A percentile compares a stretch with the other conserved stretches of the same genome.
Conservation (phyloP, 2,113 vertebrate species). For the Nicator chloris region DNA sequence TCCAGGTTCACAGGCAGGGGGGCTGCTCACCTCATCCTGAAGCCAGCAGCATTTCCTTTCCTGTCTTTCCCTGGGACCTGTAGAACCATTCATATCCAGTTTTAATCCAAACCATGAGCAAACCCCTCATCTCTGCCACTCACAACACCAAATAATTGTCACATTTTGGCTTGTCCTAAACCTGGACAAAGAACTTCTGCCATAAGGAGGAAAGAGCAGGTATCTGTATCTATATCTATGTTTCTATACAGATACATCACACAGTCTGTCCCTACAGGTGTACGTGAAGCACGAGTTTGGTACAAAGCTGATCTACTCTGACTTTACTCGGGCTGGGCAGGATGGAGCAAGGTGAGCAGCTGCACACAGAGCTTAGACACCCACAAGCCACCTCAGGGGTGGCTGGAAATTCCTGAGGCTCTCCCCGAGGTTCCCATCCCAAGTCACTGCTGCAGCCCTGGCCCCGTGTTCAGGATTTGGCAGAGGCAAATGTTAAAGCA, state of each 20-base stretch:
- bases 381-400: not conserved
- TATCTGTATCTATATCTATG: not conserved
- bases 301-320: not conserved
- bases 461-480: rapidly evolving
- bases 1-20: rapidly evolving
- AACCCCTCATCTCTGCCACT: not conserved
- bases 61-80: not conserved
- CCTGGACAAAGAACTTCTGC: not conserved
- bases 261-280: not conserved
- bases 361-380: not conserved
- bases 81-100: not conserved
- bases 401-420: not conserved
- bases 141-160: rapidly evolving
- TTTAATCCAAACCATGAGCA: not conserved
- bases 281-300: not conserved
- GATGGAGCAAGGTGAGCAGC: not conserved
- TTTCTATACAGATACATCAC: too few species aligned
- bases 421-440: not conserved
- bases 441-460: not conserved
- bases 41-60: not conserved
- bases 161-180: not conserved
- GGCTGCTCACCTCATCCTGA: not conserved
- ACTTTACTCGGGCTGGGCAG: not conserved
- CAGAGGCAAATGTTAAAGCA: not conserved
- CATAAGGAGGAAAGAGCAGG: not conserved